phyloP scores from a whole-genome alignment of 2,113 vertebrate genomes.

The Chaenogobius annularis region DNA sequence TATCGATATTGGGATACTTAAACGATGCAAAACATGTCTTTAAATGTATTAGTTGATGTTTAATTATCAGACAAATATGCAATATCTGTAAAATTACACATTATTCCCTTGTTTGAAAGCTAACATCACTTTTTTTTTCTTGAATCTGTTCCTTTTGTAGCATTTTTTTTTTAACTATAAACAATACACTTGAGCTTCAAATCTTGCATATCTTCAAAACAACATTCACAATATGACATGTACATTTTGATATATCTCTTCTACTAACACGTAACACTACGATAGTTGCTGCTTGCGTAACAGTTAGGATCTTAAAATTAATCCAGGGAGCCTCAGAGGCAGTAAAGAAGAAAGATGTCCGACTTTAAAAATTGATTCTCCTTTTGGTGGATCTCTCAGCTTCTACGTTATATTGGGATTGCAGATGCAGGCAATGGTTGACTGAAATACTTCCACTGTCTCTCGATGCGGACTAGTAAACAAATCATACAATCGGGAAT shows the following conservation, averaged over 20 bases:
- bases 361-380: not conserved
- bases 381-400: not conserved
- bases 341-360: not conserved
- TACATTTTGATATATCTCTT: not conserved
- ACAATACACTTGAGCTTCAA: too few relatives aligned
- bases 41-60: too few relatives aligned
- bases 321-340: not conserved
- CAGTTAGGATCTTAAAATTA: not conserved
- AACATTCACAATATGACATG: too few relatives aligned
- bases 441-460: not conserved
- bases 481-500: not conserved
- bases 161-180: too few relatives aligned
- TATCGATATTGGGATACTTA: too few relatives aligned
- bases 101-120: too few relatives aligned
- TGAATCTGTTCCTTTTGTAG: too few relatives aligned
- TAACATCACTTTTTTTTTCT: not conserved
- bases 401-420: not conserved
- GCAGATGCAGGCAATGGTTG: not conserved
- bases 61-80: too few relatives aligned
- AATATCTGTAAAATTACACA: too few relatives aligned
- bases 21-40: too few relatives aligned
- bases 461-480: constrained; percentile 8
- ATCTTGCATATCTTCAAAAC: too few relatives aligned
- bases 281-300: not conserved
- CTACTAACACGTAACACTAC: not conserved